Conservation (phyloP, 2,888 invertebrate species). For the Oscheius sp. region DNA sequence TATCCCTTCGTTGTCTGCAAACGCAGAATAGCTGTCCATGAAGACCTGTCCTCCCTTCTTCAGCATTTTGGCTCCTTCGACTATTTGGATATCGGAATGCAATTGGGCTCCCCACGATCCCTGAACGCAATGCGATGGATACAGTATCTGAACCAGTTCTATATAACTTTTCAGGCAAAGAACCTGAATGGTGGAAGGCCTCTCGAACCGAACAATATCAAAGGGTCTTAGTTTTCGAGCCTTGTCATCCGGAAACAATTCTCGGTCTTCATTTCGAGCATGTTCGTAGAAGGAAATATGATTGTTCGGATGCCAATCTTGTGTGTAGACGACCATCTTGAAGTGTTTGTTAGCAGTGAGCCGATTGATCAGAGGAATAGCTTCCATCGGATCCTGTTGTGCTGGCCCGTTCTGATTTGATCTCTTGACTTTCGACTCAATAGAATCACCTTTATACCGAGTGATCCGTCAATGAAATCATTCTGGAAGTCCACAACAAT, state of each 20-base stretch:
- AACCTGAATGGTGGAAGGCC: conserved; percentile 78
- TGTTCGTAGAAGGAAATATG: conserved; percentile 97
- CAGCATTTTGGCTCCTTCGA: conserved; percentile 67
- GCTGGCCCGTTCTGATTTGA: conserved; percentile 64
- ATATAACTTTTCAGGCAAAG: neutral
- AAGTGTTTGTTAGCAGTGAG: conserved; percentile 53
- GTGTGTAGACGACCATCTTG: conserved; percentile 80
- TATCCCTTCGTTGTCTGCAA: conserved; percentile 95
- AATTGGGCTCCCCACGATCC: conserved; percentile 94
- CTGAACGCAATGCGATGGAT: conserved; percentile 96
- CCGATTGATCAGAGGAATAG: conserved; percentile 62
- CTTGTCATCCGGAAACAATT: conserved; percentile 59
- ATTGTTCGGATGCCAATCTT: conserved; percentile 96
- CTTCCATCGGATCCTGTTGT: conserved; percentile 66
- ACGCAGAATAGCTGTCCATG: conserved; percentile 96
- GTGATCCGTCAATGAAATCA: conserved; percentile 93
- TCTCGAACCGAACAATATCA: conserved; percentile 92
- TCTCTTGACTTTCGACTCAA: neutral
- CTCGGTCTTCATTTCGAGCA: conserved; percentile 69
- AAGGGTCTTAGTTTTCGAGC: conserved; percentile 77
- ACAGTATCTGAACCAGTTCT: conserved; percentile 79
- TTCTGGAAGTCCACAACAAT: conserved; percentile 96
- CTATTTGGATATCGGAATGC: conserved; percentile 82
- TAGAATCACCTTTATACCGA: conserved; percentile 82
- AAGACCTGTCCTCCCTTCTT: conserved; percentile 87